A percentile compares a stretch with the other conserved stretches of the same genome.
phyloP scores from a whole-genome alignment of 2,797 vertebrate species.

The Sebastes melanostomus region DNA sequence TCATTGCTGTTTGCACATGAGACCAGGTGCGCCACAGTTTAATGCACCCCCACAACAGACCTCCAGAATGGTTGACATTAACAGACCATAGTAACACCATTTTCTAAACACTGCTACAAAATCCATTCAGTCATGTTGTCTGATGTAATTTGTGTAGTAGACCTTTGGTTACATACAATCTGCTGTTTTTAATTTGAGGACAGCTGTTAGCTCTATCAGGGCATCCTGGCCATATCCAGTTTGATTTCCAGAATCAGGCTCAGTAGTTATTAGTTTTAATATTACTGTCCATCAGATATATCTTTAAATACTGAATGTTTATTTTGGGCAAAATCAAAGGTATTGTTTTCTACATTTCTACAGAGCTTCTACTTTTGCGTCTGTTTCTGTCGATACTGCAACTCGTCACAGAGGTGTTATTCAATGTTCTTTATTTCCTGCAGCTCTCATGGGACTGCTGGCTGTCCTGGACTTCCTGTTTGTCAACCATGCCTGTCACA shows the following conservation, averaged over 20 bases:
- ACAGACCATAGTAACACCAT: neutral
- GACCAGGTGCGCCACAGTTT: conserved; percentile 19
- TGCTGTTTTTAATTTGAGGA: neutral
- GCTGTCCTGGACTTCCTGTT: conserved; percentile 91
- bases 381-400: neutral
- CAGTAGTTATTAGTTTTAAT: neutral
- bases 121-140: neutral
- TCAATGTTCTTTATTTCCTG: neutral
- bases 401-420: neutral
- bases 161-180: neutral
- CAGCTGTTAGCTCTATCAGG: neutral
- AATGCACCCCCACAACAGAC: neutral
- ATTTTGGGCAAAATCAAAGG: neutral
- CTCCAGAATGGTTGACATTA: neutral
- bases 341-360: neutral
- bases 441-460: conserved; percentile 92
- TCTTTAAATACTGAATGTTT: neutral
- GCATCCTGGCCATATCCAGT: neutral
- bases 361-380: neutral
- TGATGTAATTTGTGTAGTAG: neutral
- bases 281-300: neutral
- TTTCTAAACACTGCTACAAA: neutral
- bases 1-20: conserved; percentile 31
- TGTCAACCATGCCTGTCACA: conserved; percentile 94
- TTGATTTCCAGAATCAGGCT: neutral